phyloP scores from a whole-genome alignment of 2,113 vertebrate species.

The Pluvianellus socialis region DNA sequence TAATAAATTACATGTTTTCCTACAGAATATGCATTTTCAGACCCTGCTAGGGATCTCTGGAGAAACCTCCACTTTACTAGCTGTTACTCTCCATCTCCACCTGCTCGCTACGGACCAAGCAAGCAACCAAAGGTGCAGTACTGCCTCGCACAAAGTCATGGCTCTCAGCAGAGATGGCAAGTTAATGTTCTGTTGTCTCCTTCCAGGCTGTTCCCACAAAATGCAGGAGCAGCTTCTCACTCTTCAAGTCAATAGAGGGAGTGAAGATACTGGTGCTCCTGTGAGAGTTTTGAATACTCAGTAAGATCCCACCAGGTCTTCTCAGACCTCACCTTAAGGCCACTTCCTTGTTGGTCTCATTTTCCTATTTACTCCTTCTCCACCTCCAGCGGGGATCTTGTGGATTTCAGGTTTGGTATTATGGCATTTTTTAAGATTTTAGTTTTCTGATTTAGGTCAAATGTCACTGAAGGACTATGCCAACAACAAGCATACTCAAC shows the following conservation, averaged over 20 bases:
- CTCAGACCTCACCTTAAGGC: not conserved
- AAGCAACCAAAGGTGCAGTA: not conserved
- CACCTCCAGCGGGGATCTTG: not conserved
- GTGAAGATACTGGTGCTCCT: accelerated
- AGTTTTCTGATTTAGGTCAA: not conserved
- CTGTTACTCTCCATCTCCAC: not conserved
- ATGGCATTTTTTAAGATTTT: not conserved
- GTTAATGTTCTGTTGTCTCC: not conserved
- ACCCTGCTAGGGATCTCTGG: not conserved
- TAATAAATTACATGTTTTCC: not conserved
- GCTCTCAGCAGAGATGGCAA: not conserved
- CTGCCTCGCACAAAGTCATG: not conserved
- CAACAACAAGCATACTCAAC: not conserved
- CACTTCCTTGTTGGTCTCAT: not conserved
- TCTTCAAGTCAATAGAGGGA: not conserved
- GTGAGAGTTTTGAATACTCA: not conserved
- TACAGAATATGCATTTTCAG: not conserved
- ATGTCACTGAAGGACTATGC: not conserved
- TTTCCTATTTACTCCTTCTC: not conserved
- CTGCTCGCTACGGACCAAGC: not conserved
- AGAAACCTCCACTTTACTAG: not conserved
- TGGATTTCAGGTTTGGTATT: not conserved
- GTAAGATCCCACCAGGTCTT: not conserved
- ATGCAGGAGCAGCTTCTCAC: not conserved
- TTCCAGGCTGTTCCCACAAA: not conserved